Evolutionary conservation across 2,113 vertebrate species (phyloP).

Genomic region (Thamnophis sirtalis): DNA sequence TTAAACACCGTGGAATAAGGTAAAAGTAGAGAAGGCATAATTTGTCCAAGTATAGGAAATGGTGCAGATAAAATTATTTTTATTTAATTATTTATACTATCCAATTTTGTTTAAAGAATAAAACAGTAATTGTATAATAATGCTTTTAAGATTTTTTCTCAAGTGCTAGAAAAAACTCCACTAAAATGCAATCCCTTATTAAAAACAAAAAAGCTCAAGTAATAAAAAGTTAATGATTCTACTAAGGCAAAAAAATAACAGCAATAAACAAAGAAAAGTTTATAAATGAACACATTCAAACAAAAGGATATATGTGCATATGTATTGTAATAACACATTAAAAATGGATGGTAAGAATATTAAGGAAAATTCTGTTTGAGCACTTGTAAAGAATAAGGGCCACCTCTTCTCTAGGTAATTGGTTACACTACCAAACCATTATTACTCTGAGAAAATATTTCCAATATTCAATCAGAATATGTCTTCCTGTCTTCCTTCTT

Average conservation of each 20-base stretch:
- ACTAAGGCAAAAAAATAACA: neutral
- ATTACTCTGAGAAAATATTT: neutral
- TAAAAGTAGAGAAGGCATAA: neutral
- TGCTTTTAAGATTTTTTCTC: neutral
- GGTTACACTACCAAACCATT: neutral
- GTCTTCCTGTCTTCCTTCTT: neutral
- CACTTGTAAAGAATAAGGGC: neutral
- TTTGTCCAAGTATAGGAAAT: neutral
- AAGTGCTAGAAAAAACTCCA: neutral
- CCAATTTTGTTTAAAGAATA: neutral
- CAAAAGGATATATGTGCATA: neutral
- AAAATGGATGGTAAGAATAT: neutral
- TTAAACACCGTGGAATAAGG: neutral
- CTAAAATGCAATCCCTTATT: neutral
- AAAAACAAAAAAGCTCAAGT: neutral
- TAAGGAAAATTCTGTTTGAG: neutral
- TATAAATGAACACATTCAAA: neutral
- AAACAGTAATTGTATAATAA: neutral
- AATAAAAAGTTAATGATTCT: constrained; percentile 17
- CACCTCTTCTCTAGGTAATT: neutral
- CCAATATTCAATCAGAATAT: neutral
- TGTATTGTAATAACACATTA: neutral
- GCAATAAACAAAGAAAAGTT: neutral
- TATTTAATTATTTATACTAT: neutral
- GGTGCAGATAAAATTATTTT: neutral